Evolutionary conservation across 2,113 vertebrate genomes (phyloP), one percentile per base, ranked within the genome.

Genomic region (Orthonyx spaldingii): DNA sequence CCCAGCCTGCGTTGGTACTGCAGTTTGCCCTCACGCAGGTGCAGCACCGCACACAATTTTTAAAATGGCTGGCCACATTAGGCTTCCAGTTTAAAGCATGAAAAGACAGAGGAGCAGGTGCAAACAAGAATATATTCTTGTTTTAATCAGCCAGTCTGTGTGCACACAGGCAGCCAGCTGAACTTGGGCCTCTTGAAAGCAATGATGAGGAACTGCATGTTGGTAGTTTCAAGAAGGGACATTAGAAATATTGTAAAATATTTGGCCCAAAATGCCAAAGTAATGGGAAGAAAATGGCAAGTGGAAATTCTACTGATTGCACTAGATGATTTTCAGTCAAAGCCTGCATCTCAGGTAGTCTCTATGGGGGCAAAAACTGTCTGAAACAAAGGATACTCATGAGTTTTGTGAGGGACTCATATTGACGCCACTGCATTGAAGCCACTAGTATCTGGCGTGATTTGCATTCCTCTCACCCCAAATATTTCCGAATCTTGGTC

Each of bases 131-230:
- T 6, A 33, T 11, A 21, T 42, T 3, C 1, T 18, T 71, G 20
- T 33, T 79, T 74, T 20, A 50, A 28, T 87, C 24, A 41, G 46
- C 17, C 0, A 1, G 10, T 49, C 57, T 50, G 23, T 35, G 44
- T 26, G 49, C 16, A 47, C 15, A 17, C 16, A 50, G n/a, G 13
- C 39, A 42, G 41, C 21, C 44, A 50, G 49, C 16, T 52, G 37
- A 59, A 76, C 44, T 13, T 3, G 2, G 33, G 33, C 14, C 14
- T 74, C 84, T 39, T 56, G 68, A 74, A 91, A 57, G 42, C 37
- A 57, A 27, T 0, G 0, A 9, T 52, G 30, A 82, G 64, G n/a
- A 82, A 37, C 2, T 53, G 37, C 6, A 4, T n/a, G 11, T 44
- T 53, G 59, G 59, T 19, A 44, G 11, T 17, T 74, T 70, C 39